Evolutionary conservation across 2,113 vertebrate genomes (phyloP), one percentile per base, ranked within the genome.

Genomic region (Damaliscus lunatus): DNA sequence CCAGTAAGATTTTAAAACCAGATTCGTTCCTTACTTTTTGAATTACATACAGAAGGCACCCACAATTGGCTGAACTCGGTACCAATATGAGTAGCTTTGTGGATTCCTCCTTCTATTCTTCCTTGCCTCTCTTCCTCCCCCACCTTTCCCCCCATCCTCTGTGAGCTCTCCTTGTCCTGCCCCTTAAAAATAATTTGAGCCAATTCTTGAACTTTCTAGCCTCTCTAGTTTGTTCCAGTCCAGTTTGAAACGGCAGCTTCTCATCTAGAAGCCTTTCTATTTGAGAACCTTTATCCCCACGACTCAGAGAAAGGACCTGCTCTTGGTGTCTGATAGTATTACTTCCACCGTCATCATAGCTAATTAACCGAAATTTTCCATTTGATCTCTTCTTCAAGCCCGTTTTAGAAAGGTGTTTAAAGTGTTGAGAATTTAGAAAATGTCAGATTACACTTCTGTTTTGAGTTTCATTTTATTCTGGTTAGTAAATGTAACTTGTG

Each of bases 391-490:
- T 71, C 33, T 89, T 92, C n/a, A 91, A 57, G 55, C 55, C 78
- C 7, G 3, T 43, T 77, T 78, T 80, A 90, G 33, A 80, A 84
- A 55, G 19, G 27, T 67, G 19, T 85, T 67, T 94, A 59, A 86
- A 71, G 48, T 81, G 53, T 67, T 80, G 67, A 86, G 50, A 96
- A 59, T 71, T 71, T 94, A 43, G 40, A 81, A 85, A 59, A 94
- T 21, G 6, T 81, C 52, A 67, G 59, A 33, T 95, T 48, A 81
- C 5, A 29, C 25, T 85, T 90, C 33, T 52, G 23, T 90, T 95
- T 93, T 85, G 48, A 78, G 62, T 53, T 88, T 88, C 40, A 64
- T 57, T 88, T 90, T 88, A 89, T 48, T 92, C 80, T 64, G 29
- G 4, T 77, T 67, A 46, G 27, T 17, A 2, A 67, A 67, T 57